Evolutionary conservation across 2,888 invertebrate species (phyloP), one percentile per base, ranked within the genome.

Genomic region (Trachelus iudaicus): DNA sequence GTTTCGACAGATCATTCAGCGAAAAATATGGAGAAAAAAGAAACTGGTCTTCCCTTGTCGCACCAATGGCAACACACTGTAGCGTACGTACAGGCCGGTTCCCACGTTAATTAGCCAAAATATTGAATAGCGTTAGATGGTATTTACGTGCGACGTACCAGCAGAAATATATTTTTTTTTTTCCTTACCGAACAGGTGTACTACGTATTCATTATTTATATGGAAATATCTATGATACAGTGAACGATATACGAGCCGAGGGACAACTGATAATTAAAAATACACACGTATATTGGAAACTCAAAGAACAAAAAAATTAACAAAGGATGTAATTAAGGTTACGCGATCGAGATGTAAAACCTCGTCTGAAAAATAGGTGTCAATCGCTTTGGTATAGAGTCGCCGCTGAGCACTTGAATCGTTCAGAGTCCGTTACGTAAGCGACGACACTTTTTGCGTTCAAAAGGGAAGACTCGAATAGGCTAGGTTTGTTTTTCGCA

Each of bases 1-100:
- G 83, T 85, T 84, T 82, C 37, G 75, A 75, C 73, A 69, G 73
- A 73, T 79, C 79, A 77, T 68, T 77, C 56, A 75, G 76, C 73
- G 34, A 40, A 77, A 79, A 31, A 77, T 78, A 35, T 69, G 31
- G 69, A 76, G 69, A 76, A 73, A 73, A 77, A 79, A 82, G 75
- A 77, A 82, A 81, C 81, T 81, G 75, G 83, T 82, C 80, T 69
- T 74, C 69, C 69, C 40, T 37, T 73, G 68, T 76, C 69, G 73
- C 34, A 40, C 76, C 30, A 78, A 76, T 71, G 73, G 73, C 73
- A 78, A 76, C 73, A 76, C 71, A 76, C 56, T 56, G 23, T 56
- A 23, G 56, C 23, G 2, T 56, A 56, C 23, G 23, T 56, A 9
- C 56, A 69, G 75, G 30, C 30, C 31, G 77, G 69, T 23, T 77